Base-by-base conservation (phyloP, 1,140 invertebrate species). In the Heliconius congener region DNA sequence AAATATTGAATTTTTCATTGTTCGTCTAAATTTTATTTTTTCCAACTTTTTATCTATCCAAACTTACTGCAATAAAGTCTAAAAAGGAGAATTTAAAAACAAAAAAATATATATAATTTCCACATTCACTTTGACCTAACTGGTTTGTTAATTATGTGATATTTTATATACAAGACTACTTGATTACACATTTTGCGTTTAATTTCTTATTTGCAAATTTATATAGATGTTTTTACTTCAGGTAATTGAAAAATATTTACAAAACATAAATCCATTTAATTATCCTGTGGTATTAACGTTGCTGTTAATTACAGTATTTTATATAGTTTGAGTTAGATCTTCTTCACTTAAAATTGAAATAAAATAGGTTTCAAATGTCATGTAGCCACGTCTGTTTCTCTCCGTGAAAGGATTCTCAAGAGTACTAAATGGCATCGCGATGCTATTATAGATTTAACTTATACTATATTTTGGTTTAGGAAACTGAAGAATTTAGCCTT, bases 381-480 rank as follows among this genome's bases (percentile, higher is more conserved):
- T 85, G 86, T 66, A 71, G 19, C 55, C 71, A 57, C 30, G 39
- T 71, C 70, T 77, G 46, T 84, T 70, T 84, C 78, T 70, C 66
- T 60, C 72, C 82, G 86, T 89, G 89, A 91, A 91, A 90, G 91
- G 88, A 86, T 83, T 66, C 82, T 83, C 79, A 77, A 83, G 80
- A 83, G 85, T 82, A 83, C 83, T 87, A 91, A 92, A 93, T 90
- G 84, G 85, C 87, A 88, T 89, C 88, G 88, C 84, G 87, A 89
- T 90, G 84, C 83, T 81, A 81, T 85, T 90, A 86, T 83, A 76
- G 81, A 84, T 84, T 84, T 83, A 83, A 74, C 81, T 85, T 23
- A 30, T 74, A 60, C 30, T 74, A 16, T n/a, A 60, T 66, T 66
- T 13, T 30, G 60, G 30, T n/a, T 66, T 66, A 27, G n/a, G 27